Base-by-base conservation (phyloP, 1,140 invertebrate species). In the Latrodectus geometricus region DNA sequence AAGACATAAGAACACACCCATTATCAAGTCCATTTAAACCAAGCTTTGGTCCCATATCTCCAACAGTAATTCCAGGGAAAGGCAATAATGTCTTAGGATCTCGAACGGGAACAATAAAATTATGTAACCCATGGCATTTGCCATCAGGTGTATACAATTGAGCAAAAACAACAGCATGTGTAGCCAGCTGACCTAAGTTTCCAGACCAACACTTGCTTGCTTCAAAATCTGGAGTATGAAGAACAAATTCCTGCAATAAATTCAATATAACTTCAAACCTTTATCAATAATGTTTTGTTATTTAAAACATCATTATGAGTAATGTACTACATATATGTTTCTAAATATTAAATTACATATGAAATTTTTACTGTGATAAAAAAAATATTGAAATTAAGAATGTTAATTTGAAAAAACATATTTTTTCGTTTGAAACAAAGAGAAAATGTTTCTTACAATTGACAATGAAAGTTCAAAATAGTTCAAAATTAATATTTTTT, bases 171-270 rank as follows among this genome's bases (percentile, higher is more conserved):
- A 97, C 90, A 0, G 95, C 95, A 90, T 98, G 95, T 0, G 96
- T 98, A 82, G 96, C 95, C 35, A 94, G 94, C 93, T 98, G 95
- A 82, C 95, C 95, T 92, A 98, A 92, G 92, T 96, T 96, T 89
- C 96, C 97, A 89, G 95, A 93, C 97, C 97, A 99, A 91, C 96
- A 97, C 93, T 99, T 99, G 70, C 96, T 96, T 48, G 97, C 96
- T 91, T 98, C 95, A 92, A 98, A 96, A 91, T 97, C 95, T 0
- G 97, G 97, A 3, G 97, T 96, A 90, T 98, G 94, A 9, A 99
- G 92, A 21, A 98, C 93, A 92, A 98, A 98, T 91, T 95, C 94
- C 92, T 95, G 92, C 48, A 75, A 66, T 66, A n/a, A 21, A 77
- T 72, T 23, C 74, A 72, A 72, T 35, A 35, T 35, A 35, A 35